Evolutionary conservation across 2,113 vertebrate species (phyloP).

Genomic region (Aegithalos caudatus): DNA sequence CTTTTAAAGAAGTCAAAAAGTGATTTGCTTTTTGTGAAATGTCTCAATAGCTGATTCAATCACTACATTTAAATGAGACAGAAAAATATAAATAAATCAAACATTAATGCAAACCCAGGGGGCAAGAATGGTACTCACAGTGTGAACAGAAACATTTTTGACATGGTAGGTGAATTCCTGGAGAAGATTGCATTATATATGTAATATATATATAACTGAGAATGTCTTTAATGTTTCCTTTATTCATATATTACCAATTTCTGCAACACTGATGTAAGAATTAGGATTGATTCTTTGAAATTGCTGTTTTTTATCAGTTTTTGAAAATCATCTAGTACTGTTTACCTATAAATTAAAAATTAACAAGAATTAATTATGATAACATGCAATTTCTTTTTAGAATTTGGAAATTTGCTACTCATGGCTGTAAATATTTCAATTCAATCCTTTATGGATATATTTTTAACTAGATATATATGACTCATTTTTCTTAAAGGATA

Average conservation of each 20-base stretch:
- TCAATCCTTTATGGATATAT: background rate
- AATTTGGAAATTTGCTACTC: background rate
- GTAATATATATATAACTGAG: background rate
- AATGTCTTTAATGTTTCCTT: background rate
- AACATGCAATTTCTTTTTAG: background rate
- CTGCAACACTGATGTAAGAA: background rate
- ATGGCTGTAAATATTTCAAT: background rate
- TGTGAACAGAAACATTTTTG: background rate
- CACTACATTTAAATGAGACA: background rate
- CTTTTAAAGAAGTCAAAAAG: background rate
- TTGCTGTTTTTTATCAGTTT: background rate
- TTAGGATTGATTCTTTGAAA: background rate
- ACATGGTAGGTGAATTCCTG: background rate
- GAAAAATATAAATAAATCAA: constrained; percentile 32
- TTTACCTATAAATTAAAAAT: background rate
- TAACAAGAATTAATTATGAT: background rate
- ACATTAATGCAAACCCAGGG: background rate
- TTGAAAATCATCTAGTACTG: background rate
- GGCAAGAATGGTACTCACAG: background rate
- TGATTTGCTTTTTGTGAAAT: background rate
- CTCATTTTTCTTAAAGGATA: background rate
- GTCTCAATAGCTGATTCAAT: background rate
- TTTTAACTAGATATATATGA: background rate
- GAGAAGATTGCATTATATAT: background rate
- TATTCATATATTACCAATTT: background rate